Conservation (phyloP, 2,888 invertebrate species). For the Lampropteryx suffumata region DNA sequence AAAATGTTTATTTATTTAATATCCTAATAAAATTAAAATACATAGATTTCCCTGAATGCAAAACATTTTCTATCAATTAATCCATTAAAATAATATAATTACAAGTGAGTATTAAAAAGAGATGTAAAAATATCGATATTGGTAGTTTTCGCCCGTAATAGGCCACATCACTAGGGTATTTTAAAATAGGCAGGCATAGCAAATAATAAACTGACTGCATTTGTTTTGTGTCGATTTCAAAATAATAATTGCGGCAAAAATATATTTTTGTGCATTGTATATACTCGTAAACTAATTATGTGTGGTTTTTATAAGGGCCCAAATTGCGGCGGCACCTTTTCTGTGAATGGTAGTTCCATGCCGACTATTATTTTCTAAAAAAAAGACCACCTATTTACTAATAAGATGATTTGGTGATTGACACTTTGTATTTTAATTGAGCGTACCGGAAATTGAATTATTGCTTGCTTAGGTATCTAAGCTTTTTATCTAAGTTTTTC, state of each 20-base stretch:
- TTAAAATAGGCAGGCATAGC: slow-evolving; percentile 43
- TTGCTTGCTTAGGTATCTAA: neutral
- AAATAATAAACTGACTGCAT: slow-evolving; percentile 63
- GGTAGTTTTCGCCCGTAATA: neutral
- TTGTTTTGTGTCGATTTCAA: slow-evolving; percentile 70
- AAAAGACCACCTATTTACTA: slow-evolving; percentile 59
- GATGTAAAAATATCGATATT: slow-evolving; percentile 7
- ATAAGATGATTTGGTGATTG: slow-evolving; percentile 79
- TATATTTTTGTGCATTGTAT: slow-evolving; percentile 66
- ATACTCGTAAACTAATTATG: slow-evolving; percentile 77
- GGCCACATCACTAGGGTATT: slow-evolving; percentile 45
- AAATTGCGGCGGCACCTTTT: slow-evolving; percentile 60
- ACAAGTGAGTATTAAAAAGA: no score
- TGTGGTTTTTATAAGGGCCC: slow-evolving; percentile 48
- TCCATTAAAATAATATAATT: no score
- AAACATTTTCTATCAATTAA: no score
- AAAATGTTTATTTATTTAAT: no score
- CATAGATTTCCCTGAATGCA: no score
- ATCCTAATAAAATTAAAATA: no score
- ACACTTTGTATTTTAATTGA: slow-evolving; percentile 60
- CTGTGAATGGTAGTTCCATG: slow-evolving; percentile 44
- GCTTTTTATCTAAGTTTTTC: no score
- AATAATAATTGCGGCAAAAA: slow-evolving; percentile 72
- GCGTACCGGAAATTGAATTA: slow-evolving; percentile 44
- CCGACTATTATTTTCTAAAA: slow-evolving; percentile 48